A percentile compares a stretch with the other conserved stretches of the same genome.
Evolutionary conservation across 2,113 vertebrate species (phyloP).

Genomic region (Platanista minor): DNA sequence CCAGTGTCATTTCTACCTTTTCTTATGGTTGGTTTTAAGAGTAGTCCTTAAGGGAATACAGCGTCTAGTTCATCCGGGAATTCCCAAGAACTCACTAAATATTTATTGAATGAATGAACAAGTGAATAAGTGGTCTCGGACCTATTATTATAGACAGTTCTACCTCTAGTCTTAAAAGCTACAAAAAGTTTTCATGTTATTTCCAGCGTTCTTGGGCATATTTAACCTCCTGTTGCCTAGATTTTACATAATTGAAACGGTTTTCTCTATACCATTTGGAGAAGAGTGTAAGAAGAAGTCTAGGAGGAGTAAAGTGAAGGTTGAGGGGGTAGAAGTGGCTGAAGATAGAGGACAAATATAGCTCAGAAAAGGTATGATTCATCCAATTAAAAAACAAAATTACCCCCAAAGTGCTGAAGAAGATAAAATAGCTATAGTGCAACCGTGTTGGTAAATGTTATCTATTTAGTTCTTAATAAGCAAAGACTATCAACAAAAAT

Average conservation of each 20-base stretch:
- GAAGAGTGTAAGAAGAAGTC: background rate
- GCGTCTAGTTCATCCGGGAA: background rate
- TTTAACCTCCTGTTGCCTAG: background rate
- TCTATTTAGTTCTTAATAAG: background rate
- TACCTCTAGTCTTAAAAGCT: background rate
- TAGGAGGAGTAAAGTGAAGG: background rate
- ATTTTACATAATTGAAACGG: background rate
- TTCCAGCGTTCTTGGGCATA: background rate
- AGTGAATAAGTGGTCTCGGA: background rate
- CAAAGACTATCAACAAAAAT: background rate
- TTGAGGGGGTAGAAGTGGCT: rapidly evolving
- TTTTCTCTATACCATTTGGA: background rate
- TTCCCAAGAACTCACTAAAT: background rate
- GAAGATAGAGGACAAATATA: background rate
- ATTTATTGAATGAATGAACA: background rate
- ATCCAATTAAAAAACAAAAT: background rate
- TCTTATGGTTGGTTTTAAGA: background rate
- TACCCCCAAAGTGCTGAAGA: background rate
- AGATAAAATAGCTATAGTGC: background rate
- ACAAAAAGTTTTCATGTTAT: background rate
- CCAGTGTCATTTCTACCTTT: background rate
- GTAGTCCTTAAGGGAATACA: background rate
- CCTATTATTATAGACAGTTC: background rate
- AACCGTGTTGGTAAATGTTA: background rate
- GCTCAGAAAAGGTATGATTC: background rate